Percentiles rank a stretch among this genome's conserved stretches.
Conservation (phyloP, 2,888 invertebrate species). For the Apeira syringaria region DNA sequence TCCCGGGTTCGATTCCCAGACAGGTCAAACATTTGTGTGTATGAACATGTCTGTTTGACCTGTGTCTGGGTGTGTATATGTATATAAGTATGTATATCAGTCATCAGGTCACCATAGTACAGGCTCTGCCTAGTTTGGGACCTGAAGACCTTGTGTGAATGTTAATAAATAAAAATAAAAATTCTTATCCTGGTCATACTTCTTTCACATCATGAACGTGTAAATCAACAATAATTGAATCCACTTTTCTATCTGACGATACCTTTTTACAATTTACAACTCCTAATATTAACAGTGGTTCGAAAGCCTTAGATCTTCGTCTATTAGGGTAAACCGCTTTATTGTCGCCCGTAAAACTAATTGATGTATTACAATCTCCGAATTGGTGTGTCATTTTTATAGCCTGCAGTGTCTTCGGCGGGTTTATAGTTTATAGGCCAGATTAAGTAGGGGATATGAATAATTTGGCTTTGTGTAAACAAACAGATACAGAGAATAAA, state of each 20-base stretch:
- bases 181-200: no score
- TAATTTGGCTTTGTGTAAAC: constrained; percentile 15
- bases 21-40: no score
- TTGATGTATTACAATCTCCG: constrained; percentile 56
- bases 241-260: constrained; percentile 23
- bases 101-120: no score
- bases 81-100: no score
- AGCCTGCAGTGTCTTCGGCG: constrained; percentile 21
- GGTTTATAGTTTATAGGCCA: constrained; percentile 12
- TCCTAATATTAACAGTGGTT: constrained; percentile 36
- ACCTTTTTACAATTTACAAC: constrained; percentile 37
- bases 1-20: no score
- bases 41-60: no score
- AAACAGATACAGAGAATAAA: no score
- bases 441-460: constrained; percentile 6
- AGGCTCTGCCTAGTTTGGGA: no score
- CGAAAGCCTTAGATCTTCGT: constrained; percentile 22
- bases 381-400: constrained; percentile 49
- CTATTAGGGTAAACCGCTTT: constrained; percentile 52
- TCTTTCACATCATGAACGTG: no score
- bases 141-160: no score
- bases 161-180: no score
- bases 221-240: background rate
- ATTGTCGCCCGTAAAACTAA: constrained; percentile 57
- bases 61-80: no score